Percentiles rank a stretch among this genome's conserved stretches.
Conservation (phyloP, 2,113 vertebrate genomes). For the Alexandromys fortis region DNA sequence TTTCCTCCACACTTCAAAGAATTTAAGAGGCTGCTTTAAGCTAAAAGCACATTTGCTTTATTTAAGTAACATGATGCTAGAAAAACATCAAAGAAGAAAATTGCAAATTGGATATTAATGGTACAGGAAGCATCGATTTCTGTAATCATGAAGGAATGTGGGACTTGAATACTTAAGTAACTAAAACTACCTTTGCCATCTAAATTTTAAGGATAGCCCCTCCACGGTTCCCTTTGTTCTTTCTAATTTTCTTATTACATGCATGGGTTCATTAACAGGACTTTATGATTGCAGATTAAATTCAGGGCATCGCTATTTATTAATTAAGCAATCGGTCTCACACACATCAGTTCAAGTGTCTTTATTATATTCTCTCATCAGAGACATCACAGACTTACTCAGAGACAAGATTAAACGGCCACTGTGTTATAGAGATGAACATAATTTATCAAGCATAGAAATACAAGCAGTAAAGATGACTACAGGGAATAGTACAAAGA, state of each 20-base stretch:
- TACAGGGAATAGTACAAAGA: neutral
- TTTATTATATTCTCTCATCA: neutral
- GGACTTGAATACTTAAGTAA: constrained; percentile 25
- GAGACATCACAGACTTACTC: neutral
- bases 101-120: neutral
- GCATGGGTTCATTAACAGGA: neutral
- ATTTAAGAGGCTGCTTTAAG: constrained; percentile 47
- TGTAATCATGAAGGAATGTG: constrained; percentile 31
- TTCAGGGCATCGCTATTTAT: neutral
- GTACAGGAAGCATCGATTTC: neutral
- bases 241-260: constrained; percentile 42
- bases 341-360: neutral
- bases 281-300: constrained; percentile 34
- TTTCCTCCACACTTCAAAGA: constrained; percentile 27
- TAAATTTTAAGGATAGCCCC: neutral
- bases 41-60: constrained; percentile 49
- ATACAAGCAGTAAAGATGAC: neutral
- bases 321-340: constrained; percentile 18
- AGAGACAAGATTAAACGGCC: constrained; percentile 32
- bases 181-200: neutral
- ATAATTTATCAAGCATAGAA: constrained; percentile 44
- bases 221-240: neutral
- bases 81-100: constrained; percentile 62
- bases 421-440: neutral
- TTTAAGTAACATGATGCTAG: constrained; percentile 36